phyloP scores from a whole-genome alignment of 2,888 invertebrate genomes.

The Meteorus cinctellus region DNA sequence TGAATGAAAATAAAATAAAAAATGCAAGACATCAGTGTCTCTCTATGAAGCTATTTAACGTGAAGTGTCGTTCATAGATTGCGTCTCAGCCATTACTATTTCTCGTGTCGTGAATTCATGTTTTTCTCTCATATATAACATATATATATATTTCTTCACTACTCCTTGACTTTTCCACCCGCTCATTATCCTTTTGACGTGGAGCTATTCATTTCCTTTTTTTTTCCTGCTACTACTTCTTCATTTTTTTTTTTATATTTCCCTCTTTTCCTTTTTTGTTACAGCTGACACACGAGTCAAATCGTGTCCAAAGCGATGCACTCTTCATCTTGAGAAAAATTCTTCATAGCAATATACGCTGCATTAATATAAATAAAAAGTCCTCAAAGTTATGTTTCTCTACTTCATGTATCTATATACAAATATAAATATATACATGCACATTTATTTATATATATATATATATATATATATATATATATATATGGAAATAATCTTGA shows the following conservation, averaged over 20 bases:
- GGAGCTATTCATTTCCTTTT: neutral
- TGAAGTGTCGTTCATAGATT: constrained; percentile 5
- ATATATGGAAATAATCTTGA: constrained; percentile 24
- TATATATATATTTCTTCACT: constrained; percentile 44
- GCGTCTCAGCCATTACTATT: neutral
- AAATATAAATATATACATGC: neutral
- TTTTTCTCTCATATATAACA: constrained; percentile 31
- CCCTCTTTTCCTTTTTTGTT: constrained; percentile 37
- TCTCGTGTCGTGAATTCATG: neutral
- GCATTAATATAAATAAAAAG: constrained; percentile 11
- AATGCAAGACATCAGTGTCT: constrained; percentile 44
- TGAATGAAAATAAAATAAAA: neutral
- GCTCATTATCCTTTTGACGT: constrained; percentile 49
- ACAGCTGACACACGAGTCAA: constrained; percentile 18
- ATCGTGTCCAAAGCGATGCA: constrained; percentile 27
- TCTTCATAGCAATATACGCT: constrained; percentile 29
- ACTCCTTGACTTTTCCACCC: constrained; percentile 46
- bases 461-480: neutral
- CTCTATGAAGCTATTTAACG: constrained; percentile 60
- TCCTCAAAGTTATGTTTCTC: constrained; percentile 12
- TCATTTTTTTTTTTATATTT: neutral
- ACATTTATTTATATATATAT: neutral
- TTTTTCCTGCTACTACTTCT: neutral
- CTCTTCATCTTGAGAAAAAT: constrained; percentile 12
- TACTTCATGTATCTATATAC: neutral